phyloP scores from a whole-genome alignment of 2,113 vertebrate genomes.

The Anolis sagrei region DNA sequence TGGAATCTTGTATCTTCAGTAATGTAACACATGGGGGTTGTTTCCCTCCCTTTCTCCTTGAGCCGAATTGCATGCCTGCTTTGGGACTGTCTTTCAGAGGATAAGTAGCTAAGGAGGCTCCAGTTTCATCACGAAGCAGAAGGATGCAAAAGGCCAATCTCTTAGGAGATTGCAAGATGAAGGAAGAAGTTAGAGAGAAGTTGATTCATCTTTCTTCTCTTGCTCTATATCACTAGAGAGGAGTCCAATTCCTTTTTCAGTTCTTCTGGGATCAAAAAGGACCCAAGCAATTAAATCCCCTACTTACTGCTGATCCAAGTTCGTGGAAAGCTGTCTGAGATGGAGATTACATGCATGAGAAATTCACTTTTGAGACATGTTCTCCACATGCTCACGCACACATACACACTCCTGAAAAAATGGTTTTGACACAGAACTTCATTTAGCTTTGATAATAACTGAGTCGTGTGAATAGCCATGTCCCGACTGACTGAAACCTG shows the following conservation, averaged over 20 bases:
- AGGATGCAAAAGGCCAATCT: neutral
- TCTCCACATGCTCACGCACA: neutral
- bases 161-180: neutral
- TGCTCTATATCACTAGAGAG: neutral
- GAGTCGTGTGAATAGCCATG: neutral
- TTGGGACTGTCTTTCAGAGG: neutral
- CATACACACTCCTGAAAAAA: neutral
- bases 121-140: neutral
- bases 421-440: neutral
- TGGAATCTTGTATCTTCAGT: neutral
- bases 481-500: neutral
- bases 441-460: slow-evolving; percentile 10
- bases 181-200: neutral
- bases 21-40: too few species aligned
- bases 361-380: neutral
- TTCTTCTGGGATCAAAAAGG: slow-evolving; percentile 13
- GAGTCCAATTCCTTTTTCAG: slow-evolving; percentile 6
- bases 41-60: neutral
- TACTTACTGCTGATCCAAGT: slow-evolving; percentile 15
- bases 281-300: slow-evolving; percentile 23
- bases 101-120: neutral
- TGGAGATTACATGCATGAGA: slow-evolving; percentile 23
- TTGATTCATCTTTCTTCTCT: neutral
- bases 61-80: neutral
- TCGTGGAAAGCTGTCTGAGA: slow-evolving; percentile 26